A percentile compares a stretch with the other conserved stretches of the same genome.
Conservation (phyloP, 2,113 vertebrate genomes). For the Pteronura brasiliensis region DNA sequence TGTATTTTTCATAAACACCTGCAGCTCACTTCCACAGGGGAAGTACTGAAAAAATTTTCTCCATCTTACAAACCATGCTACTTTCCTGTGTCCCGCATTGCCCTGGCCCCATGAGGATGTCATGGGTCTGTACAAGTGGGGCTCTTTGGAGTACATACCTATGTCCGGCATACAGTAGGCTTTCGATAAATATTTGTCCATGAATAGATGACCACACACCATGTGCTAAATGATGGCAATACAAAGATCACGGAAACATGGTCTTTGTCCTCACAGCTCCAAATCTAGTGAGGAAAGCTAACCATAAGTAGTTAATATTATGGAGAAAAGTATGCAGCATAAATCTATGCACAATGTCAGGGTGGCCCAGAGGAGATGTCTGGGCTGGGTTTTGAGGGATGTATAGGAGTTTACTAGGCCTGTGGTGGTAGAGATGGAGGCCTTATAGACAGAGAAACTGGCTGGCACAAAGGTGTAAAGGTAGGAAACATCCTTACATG, state of each 20-base stretch:
- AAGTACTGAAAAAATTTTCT: neutral
- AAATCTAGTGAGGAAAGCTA: neutral
- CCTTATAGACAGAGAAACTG: neutral
- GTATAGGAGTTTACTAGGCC: neutral
- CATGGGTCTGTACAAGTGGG: accelerated
- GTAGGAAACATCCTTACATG: neutral
- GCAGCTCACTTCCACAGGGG: neutral
- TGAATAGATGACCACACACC: neutral
- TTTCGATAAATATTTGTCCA: neutral
- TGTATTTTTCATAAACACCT: neutral
- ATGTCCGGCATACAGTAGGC: neutral
- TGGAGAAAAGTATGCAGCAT: neutral
- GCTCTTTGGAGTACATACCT: neutral
- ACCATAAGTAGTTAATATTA: neutral
- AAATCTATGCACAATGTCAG: accelerated
- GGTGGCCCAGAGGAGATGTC: neutral
- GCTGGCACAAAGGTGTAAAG: neutral
- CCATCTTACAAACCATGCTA: neutral
- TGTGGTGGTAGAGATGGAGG: neutral
- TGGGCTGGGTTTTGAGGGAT: neutral
- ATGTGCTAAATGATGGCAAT: neutral
- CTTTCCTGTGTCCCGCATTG: neutral
- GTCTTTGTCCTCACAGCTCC: neutral
- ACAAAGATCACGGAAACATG: neutral
- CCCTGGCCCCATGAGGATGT: neutral